A percentile compares a stretch with the other conserved stretches of the same genome.
Evolutionary conservation across 1,140 invertebrate genomes (phyloP).

Genomic region (Calosoma granatense): DNA sequence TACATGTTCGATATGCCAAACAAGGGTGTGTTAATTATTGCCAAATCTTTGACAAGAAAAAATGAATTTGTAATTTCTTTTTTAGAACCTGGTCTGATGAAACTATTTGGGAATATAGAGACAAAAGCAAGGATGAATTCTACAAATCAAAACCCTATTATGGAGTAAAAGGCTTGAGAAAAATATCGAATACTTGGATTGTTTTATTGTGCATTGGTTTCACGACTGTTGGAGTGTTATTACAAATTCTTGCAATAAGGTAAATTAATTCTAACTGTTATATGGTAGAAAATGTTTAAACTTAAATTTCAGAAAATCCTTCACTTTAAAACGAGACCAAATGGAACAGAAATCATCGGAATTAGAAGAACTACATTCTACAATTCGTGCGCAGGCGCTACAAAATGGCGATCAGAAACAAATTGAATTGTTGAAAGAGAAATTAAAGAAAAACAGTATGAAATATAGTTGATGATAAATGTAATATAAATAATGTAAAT

Average conservation of each 20-base stretch:
- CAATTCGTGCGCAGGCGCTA: constrained; percentile 36
- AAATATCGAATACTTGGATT: constrained; percentile 44
- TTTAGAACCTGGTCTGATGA: constrained; percentile 30
- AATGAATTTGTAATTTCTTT: no score
- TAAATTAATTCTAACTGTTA: constrained; percentile 24
- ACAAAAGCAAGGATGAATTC: constrained; percentile 26
- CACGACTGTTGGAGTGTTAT: constrained; percentile 38
- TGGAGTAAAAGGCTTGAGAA: constrained; percentile 44
- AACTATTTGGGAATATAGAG: constrained; percentile 24
- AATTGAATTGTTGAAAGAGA: constrained; percentile 25
- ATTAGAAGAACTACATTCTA: constrained; percentile 36
- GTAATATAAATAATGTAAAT: no score
- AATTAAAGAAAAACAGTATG: neutral
- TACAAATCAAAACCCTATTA: constrained; percentile 41
- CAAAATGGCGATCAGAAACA: constrained; percentile 42
- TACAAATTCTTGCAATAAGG: constrained; percentile 46
- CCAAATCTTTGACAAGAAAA: no score
- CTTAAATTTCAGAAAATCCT: constrained; percentile 35
- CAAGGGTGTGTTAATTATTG: no score
- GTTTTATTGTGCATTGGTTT: constrained; percentile 40
- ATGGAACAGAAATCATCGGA: constrained; percentile 36
- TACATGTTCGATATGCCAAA: constrained; percentile 8
- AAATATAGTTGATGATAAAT: neutral
- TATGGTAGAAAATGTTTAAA: neutral
- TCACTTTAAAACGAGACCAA: constrained; percentile 33